Evolutionary conservation across 2,888 invertebrate genomes (phyloP).

Genomic region (Actias luna): DNA sequence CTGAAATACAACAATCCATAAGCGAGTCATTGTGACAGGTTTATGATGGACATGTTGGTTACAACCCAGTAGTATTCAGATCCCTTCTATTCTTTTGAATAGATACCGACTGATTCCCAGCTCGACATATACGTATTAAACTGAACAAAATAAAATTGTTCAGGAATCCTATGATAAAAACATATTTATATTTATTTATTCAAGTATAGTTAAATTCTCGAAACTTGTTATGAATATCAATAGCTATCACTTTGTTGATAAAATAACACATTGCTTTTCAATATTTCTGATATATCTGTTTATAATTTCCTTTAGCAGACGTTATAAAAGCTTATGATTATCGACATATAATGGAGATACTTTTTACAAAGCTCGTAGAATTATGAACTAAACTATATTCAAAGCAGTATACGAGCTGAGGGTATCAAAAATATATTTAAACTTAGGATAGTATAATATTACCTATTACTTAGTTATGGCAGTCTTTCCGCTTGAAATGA

Average conservation of each 20-base stretch:
- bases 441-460: not conserved
- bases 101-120: too few relatives aligned
- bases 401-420: not conserved
- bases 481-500: not conserved
- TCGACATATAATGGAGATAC: not conserved
- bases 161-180: conserved; percentile 9
- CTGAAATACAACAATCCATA: too few relatives aligned
- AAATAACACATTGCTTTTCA: conserved; percentile 27
- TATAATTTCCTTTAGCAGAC: not conserved
- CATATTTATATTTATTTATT: conserved; percentile 24
- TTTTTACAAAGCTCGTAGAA: not conserved
- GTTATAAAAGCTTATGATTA: not conserved
- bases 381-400: not conserved
- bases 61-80: too few relatives aligned
- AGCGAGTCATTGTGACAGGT: too few relatives aligned
- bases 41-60: too few relatives aligned
- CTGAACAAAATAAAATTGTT: not conserved
- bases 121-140: not conserved
- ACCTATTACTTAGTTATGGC: not conserved
- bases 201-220: conserved; percentile 32
- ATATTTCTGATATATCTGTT: conserved; percentile 3
- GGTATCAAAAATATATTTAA: not conserved
- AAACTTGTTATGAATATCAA: conserved; percentile 34
- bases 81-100: too few relatives aligned
- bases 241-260: conserved; percentile 22